phyloP scores from a whole-genome alignment of 2,888 invertebrate species.

The Thumatha senex region DNA sequence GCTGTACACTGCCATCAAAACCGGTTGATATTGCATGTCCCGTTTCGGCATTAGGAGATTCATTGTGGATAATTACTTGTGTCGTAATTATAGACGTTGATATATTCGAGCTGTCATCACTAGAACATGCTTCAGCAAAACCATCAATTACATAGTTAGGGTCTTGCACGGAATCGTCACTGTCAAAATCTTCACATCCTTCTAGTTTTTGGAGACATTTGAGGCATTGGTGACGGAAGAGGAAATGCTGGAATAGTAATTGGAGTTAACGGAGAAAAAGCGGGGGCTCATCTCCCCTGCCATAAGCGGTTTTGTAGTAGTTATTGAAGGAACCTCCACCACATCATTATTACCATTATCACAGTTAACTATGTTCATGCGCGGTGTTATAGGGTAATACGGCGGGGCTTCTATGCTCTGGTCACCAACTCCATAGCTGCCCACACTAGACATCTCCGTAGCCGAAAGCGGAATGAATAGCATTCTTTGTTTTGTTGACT shows the following conservation, averaged over 20 bases:
- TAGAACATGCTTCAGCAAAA: conserved; percentile 3
- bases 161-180: conserved; percentile 4
- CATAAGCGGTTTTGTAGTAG: conserved; percentile 5
- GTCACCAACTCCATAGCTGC: conserved; percentile 10
- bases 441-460: too few relatives aligned
- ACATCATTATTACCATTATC: conserved; percentile 2
- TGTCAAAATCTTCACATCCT: conserved; percentile 2
- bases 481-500: conserved; percentile 11
- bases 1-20: too few relatives aligned
- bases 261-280: conserved; percentile 4
- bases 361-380: conserved; percentile 6
- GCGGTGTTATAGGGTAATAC: conserved; percentile 10
- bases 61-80: conserved; percentile 1
- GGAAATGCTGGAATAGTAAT: conserved; percentile 1
- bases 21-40: not conserved
- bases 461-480: conserved; percentile 2
- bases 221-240: conserved; percentile 12
- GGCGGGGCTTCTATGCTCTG: conserved; percentile 11
- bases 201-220: conserved; percentile 12
- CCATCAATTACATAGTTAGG: conserved; percentile 7
- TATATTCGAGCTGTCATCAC: conserved; percentile 6
- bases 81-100: conserved; percentile 9
- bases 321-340: conserved; percentile 6
- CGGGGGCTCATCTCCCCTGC: conserved; percentile 3
- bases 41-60: not conserved